A percentile compares a stretch with the other conserved stretches of the same genome.
These are phyloP conservation scores for Halichoeres trimaculatus DNA, from an alignment of 2,113 vertebrate genomes.

Conservation along the genomic window DNA sequence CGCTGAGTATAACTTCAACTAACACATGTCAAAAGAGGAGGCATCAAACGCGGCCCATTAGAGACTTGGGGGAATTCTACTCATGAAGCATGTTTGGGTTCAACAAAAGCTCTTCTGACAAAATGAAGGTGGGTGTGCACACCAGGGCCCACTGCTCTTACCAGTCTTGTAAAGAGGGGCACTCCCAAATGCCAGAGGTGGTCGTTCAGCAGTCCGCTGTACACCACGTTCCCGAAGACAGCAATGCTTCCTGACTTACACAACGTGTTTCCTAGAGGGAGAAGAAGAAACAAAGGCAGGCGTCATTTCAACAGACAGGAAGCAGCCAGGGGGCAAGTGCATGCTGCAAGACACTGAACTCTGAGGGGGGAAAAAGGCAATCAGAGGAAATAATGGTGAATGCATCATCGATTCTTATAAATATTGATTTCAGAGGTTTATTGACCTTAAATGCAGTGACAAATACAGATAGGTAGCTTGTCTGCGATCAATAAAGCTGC, in stretches of 20 bases:
- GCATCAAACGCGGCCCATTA: slow-evolving; percentile 49
- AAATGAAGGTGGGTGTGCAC: slow-evolving; percentile 38
- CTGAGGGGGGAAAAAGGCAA: slow-evolving; percentile 24
- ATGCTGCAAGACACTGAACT: slow-evolving; percentile 1
- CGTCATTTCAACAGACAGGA: slow-evolving; percentile 56
- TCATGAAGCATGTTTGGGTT: slow-evolving; percentile 47
- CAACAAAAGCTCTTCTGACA: not conserved
- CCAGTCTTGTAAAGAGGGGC: slow-evolving; percentile 83
- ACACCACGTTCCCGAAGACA: slow-evolving; percentile 82
- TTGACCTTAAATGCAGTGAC: slow-evolving; percentile 64
- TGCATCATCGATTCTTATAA: slow-evolving; percentile 67
- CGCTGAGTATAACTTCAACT: slow-evolving; percentile 25
- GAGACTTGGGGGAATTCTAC: slow-evolving; percentile 43
- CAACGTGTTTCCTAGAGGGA: slow-evolving; percentile 77
- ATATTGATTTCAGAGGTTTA: slow-evolving; percentile 68
- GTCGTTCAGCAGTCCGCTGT: slow-evolving; percentile 79
- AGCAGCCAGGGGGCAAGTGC: slow-evolving; percentile 25
- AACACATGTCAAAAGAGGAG: slow-evolving; percentile 56
- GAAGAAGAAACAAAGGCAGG: slow-evolving; percentile 50
- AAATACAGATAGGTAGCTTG: slow-evolving; percentile 48
- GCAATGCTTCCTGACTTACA: slow-evolving; percentile 82
- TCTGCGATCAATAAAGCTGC: slow-evolving; percentile 44
- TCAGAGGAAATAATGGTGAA: slow-evolving; percentile 68
- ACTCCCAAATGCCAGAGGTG: slow-evolving; percentile 82
- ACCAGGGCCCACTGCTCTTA: slow-evolving; percentile 63